A percentile compares a stretch with the other conserved stretches of the same genome.
These are phyloP conservation scores for Oenanthe oenanthe DNA, from an alignment of 2,113 vertebrate species.

Conservation along the genomic window DNA sequence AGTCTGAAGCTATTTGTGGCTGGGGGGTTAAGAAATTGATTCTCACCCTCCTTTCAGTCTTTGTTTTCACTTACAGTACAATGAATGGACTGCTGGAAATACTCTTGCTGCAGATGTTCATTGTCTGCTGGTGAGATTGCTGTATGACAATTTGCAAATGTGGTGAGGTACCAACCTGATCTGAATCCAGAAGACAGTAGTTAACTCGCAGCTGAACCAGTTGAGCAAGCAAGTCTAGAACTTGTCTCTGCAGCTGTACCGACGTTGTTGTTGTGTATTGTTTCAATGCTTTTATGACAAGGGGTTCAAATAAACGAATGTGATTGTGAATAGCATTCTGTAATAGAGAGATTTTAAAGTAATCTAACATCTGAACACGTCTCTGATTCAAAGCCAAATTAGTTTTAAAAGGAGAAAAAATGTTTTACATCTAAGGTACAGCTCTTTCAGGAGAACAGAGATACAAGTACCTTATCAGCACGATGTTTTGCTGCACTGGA, in stretches of 20 bases:
- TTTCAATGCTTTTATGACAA: constrained; percentile 97
- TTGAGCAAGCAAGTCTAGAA: constrained; percentile 93
- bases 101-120: not conserved
- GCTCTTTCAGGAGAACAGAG: not conserved
- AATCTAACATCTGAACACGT: not conserved
- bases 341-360: constrained; percentile 55
- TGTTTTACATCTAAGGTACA: not conserved
- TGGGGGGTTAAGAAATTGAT: fast-evolving
- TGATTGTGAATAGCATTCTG: constrained; percentile 97
- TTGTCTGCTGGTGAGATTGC: not conserved
- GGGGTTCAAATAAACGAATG: constrained; percentile 95
- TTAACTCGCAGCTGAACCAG: constrained; percentile 96
- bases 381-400: constrained; percentile 10
- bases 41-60: not conserved
- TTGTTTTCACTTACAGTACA: not conserved
- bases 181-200: constrained; percentile 96
- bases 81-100: not conserved
- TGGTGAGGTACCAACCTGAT: constrained; percentile 81
- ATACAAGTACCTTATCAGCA: constrained; percentile 88
- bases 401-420: not conserved
- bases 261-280: constrained; percentile 98
- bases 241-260: constrained; percentile 93
- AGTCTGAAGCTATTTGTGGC: not conserved
- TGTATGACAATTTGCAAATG: not conserved
- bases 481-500: constrained; percentile 87